These are phyloP conservation scores for Ophion slaviceki DNA, from an alignment of 2,888 invertebrate species.

Conservation along the genomic window DNA sequence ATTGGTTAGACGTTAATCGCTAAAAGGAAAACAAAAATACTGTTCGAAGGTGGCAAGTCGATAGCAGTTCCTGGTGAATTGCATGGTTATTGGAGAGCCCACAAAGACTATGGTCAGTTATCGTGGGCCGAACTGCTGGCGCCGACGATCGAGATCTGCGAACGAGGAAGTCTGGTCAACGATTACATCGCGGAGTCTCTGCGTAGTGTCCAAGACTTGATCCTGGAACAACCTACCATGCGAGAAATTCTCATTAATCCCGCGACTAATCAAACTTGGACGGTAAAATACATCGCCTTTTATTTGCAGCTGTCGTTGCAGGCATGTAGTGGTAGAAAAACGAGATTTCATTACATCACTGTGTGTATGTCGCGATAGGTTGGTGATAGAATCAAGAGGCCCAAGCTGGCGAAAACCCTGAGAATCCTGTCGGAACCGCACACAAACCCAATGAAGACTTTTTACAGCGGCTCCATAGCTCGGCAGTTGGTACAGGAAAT, in stretches of 20 bases:
- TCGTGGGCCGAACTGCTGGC: constrained; percentile 91
- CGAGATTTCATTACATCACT: neutral
- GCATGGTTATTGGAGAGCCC: constrained; percentile 91
- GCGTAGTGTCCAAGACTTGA: constrained; percentile 83
- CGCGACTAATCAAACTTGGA: constrained; percentile 74
- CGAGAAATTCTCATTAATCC: constrained; percentile 83
- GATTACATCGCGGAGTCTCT: constrained; percentile 88
- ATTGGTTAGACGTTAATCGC: neutral
- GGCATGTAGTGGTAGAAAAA: neutral
- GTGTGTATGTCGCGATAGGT: neutral
- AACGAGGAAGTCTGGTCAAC: constrained; percentile 89
- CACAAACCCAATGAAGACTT: neutral
- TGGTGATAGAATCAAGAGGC: neutral
- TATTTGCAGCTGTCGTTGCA: neutral
- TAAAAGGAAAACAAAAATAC: neutral
- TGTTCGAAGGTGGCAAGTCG: constrained; percentile 86
- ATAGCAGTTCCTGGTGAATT: constrained; percentile 96
- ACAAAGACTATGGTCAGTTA: constrained; percentile 89
- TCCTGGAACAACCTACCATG: constrained; percentile 86
- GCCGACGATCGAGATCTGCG: constrained; percentile 91
- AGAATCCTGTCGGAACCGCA: neutral
- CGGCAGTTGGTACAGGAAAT: constrained; percentile 89
- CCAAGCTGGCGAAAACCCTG: constrained; percentile 6
- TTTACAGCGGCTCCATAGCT: constrained; percentile 91
- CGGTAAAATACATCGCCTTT: constrained; percentile 63